Evolutionary conservation across 2,113 vertebrate species (phyloP).

Genomic region (Equus przewalskii): DNA sequence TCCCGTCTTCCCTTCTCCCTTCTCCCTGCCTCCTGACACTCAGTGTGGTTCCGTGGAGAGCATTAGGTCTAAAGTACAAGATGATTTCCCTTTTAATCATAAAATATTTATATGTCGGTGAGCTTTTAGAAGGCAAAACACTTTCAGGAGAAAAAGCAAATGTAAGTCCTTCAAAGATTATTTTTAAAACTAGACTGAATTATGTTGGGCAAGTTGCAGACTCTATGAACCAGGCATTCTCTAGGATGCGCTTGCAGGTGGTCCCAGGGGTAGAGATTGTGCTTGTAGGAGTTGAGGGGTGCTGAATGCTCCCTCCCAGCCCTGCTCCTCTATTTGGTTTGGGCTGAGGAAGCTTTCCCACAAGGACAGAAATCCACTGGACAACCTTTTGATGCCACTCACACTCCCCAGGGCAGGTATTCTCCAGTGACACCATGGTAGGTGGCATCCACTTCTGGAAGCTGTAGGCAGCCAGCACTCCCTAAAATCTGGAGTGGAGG

Average conservation of each 20-base stretch:
- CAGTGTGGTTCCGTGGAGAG: too few relatives aligned
- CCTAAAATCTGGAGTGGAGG: not conserved
- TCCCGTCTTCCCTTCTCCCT: not conserved
- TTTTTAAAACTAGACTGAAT: not conserved
- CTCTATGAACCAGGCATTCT: not conserved
- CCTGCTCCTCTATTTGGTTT: not conserved
- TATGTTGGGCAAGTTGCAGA: too few relatives aligned
- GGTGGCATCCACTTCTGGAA: not conserved
- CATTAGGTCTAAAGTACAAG: too few relatives aligned
- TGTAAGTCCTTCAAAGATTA: not conserved
- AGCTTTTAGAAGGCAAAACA: not conserved
- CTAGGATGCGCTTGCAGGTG: too few relatives aligned
- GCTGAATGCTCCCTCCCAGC: too few relatives aligned
- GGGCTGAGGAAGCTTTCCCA: not conserved
- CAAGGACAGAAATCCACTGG: not conserved
- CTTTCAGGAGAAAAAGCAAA: not conserved
- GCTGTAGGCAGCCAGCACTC: not conserved
- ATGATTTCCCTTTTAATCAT: not conserved
- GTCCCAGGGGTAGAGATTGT: too few relatives aligned
- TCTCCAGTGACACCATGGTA: not conserved
- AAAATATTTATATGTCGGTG: not conserved
- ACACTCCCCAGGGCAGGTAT: accelerated
- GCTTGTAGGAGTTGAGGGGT: too few relatives aligned
- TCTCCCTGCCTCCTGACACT: accelerated
- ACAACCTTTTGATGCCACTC: too few relatives aligned